Evolutionary conservation across 2,113 vertebrate species (phyloP).

Genomic region (Microtus montanus): DNA sequence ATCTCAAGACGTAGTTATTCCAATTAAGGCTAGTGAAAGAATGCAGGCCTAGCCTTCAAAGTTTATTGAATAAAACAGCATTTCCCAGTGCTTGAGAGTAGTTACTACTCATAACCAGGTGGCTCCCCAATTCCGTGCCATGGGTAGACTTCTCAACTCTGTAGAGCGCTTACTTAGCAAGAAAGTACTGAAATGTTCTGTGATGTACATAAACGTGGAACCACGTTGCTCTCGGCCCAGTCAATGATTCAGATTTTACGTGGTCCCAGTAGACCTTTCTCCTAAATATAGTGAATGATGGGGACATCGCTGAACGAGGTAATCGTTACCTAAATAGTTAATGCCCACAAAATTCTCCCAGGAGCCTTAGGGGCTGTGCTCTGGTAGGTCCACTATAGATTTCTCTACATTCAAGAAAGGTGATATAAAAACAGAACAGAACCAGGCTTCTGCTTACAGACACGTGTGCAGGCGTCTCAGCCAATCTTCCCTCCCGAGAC

Average conservation of each 20-base stretch:
- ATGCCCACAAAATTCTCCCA: background rate
- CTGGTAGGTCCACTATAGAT: background rate
- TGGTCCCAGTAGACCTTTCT: constrained; percentile 1
- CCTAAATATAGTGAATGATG: constrained; percentile 16
- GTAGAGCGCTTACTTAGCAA: background rate
- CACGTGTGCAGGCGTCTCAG: background rate
- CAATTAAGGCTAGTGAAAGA: background rate
- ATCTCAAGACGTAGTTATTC: background rate
- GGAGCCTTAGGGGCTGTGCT: background rate
- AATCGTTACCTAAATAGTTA: constrained; percentile 21
- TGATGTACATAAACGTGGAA: background rate
- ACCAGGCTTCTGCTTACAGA: background rate
- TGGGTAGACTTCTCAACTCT: background rate
- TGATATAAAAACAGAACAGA: background rate
- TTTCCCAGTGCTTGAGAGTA: background rate
- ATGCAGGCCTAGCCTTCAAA: background rate
- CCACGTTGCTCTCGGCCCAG: background rate
- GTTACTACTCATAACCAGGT: background rate
- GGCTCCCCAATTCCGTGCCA: background rate
- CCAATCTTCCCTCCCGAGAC: background rate
- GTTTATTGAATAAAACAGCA: background rate
- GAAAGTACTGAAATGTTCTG: background rate
- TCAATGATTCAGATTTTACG: background rate
- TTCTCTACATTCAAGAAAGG: background rate
- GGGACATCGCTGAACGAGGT: background rate